These are phyloP conservation scores for Actenoides lindsayi DNA, from an alignment of 2,113 vertebrate genomes.

Conservation along the genomic window DNA sequence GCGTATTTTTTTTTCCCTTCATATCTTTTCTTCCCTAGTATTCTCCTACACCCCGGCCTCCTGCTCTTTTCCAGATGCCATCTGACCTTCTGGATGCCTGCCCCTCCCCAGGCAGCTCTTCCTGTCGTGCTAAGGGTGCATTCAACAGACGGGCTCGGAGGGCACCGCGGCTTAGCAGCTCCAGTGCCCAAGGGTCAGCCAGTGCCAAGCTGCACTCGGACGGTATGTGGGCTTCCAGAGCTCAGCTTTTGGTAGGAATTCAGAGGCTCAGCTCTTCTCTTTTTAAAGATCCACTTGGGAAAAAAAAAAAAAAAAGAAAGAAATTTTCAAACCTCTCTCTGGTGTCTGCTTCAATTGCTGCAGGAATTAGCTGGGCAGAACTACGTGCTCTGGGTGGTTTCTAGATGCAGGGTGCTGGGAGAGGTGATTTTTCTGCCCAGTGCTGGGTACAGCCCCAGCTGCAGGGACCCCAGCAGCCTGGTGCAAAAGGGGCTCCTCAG, in stretches of 20 bases:
- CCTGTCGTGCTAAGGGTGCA: neutral
- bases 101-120: neutral
- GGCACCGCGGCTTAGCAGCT: rapidly evolving
- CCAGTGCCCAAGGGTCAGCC: neutral
- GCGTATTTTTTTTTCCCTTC: too few relatives aligned
- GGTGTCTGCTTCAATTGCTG: neutral
- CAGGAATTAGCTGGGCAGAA: neutral
- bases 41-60: too few relatives aligned
- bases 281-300: neutral
- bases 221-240: rapidly evolving
- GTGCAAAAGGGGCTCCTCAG: neutral
- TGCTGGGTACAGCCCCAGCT: rapidly evolving
- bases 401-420: rapidly evolving
- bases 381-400: rapidly evolving
- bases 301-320: too few relatives aligned
- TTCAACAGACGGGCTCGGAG: neutral
- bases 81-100: neutral
- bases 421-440: neutral
- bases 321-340: neutral
- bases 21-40: neutral
- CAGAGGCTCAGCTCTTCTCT: neutral
- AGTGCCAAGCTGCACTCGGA: neutral
- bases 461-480: rapidly evolving
- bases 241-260: neutral
- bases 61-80: neutral